phyloP scores from a whole-genome alignment of 2,797 vertebrate genomes.

The Myiotriccus ornatus region DNA sequence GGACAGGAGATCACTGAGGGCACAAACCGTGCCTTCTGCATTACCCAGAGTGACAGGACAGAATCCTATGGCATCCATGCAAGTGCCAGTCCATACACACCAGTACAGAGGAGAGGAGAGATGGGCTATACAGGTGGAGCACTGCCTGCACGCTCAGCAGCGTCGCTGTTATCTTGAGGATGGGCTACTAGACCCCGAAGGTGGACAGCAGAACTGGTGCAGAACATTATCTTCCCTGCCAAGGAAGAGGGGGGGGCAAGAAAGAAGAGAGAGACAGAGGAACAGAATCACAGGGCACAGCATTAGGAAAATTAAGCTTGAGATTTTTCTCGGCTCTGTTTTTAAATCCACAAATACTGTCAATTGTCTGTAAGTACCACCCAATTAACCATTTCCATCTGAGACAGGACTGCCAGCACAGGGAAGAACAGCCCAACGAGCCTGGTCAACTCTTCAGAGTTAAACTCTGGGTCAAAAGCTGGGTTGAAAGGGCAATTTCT shows the following conservation, averaged over 20 bases:
- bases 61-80: background rate
- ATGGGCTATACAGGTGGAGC: constrained; percentile 29
- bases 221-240: constrained; percentile 73
- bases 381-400: background rate
- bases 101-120: constrained; percentile 40
- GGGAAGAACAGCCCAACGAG: background rate
- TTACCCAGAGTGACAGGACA: background rate
- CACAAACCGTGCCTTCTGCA: background rate
- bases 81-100: constrained; percentile 38
- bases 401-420: background rate
- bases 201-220: constrained; percentile 75
- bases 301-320: constrained; percentile 44
- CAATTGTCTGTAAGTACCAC: background rate
- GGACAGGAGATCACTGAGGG: background rate
- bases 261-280: constrained; percentile 42
- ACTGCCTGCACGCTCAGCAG: constrained; percentile 43
- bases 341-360: background rate
- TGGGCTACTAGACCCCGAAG: constrained; percentile 76
- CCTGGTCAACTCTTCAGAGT: background rate
- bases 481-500: background rate
- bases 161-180: constrained; percentile 71
- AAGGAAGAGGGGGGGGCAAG: constrained; percentile 46
- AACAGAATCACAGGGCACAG: constrained; percentile 66
- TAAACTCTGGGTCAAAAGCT: background rate
- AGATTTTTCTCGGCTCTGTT: background rate